These are phyloP conservation scores for Blennius ocellaris DNA, from an alignment of 2,113 vertebrate genomes.

Conservation along the genomic window DNA sequence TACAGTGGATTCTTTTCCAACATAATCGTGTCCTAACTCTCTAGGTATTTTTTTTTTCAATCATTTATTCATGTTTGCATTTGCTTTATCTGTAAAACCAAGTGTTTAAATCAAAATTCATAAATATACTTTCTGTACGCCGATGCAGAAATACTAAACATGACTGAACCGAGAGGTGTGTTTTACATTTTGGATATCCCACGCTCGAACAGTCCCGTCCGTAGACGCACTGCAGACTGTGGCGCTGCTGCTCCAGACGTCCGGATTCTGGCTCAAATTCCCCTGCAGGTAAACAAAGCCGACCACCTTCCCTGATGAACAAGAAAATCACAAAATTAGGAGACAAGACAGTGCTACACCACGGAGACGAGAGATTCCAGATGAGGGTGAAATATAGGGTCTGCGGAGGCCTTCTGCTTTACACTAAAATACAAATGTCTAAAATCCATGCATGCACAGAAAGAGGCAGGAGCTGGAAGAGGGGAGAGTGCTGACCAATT, in stretches of 20 bases:
- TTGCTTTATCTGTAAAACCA: neutral
- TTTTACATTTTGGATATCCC: constrained; percentile 80
- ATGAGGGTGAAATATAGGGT: too few species aligned
- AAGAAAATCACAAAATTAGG: neutral
- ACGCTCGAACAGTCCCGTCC: constrained; percentile 83
- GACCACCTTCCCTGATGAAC: constrained; percentile 78
- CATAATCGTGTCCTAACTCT: too few species aligned
- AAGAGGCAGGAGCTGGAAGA: too few species aligned
- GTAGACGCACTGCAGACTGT: constrained; percentile 82
- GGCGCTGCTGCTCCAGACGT: constrained; percentile 57
- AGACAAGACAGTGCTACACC: too few species aligned
- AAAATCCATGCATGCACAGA: neutral
- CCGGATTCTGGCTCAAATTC: constrained; percentile 56
- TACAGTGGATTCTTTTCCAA: too few species aligned
- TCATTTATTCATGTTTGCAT: neutral
- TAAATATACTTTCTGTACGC: neutral
- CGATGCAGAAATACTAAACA: neutral
- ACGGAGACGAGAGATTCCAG: too few species aligned
- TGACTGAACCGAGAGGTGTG: constrained; percentile 7
- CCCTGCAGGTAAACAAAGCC: constrained; percentile 76
- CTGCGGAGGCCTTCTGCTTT: rapidly evolving
- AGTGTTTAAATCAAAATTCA: neutral
- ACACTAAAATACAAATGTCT: too few species aligned
- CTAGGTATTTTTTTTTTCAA: neutral
- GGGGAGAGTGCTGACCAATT: too few species aligned